These are phyloP conservation scores for Leptarthrus brevirostris DNA, from an alignment of 2,888 invertebrate genomes.

Conservation along the genomic window DNA sequence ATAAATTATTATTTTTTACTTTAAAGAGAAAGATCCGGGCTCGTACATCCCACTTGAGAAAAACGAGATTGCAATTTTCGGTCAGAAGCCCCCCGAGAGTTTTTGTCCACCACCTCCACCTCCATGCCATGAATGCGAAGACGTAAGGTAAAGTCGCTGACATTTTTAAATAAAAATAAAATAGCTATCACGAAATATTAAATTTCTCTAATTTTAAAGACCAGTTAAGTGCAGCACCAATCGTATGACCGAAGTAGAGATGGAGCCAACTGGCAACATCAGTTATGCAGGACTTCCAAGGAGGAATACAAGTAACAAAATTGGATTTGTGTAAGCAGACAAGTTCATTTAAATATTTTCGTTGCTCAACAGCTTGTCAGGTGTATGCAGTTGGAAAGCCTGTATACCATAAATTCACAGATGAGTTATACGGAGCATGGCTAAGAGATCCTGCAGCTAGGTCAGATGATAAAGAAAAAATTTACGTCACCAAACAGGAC, in stretches of 20 bases:
- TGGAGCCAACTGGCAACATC: conserved; percentile 71
- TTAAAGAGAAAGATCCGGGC: conserved; percentile 68
- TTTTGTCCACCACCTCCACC: conserved; percentile 72
- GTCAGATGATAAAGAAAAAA: conserved; percentile 71
- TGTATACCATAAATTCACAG: conserved; percentile 84
- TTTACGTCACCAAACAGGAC: conserved; percentile 86
- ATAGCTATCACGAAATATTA: no score
- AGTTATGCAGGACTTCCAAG: conserved; percentile 70
- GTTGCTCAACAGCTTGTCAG: conserved; percentile 76
- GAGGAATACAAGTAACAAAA: conserved; percentile 62
- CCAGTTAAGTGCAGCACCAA: conserved; percentile 71
- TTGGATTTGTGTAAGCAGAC: not conserved
- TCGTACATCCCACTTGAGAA: conserved; percentile 68
- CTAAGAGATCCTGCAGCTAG: conserved; percentile 75
- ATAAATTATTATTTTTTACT: not conserved
- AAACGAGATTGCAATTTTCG: conserved; percentile 69
- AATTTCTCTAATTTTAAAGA: conserved; percentile 58
- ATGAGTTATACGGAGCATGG: conserved; percentile 86
- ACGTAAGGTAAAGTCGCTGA: conserved; percentile 24
- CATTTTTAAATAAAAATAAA: not conserved
- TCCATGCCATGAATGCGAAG: conserved; percentile 69
- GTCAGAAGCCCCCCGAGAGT: conserved; percentile 72
- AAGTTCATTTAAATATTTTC: not conserved
- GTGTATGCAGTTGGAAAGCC: conserved; percentile 94
- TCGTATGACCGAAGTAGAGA: conserved; percentile 71